These are phyloP conservation scores for Beroe forskalii DNA, from an alignment of 37 sponge, comb jelly and placozoan species.

Conservation along the genomic window DNA sequence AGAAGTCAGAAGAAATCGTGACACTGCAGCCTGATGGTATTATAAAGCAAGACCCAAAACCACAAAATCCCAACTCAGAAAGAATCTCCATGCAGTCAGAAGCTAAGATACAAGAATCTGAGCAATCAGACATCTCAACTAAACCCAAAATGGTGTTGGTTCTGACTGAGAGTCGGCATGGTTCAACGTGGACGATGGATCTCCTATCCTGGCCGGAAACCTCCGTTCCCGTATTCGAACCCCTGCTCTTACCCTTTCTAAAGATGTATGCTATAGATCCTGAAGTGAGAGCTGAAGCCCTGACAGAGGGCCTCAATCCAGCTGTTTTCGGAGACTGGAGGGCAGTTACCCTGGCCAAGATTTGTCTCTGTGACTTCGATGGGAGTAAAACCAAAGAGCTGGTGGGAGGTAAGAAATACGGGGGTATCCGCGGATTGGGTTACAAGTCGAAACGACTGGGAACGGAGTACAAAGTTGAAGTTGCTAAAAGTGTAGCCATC, in stretches of 20 bases:
- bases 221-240: conserved; percentile 20
- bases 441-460: neutral
- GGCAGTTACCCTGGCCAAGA: neutral
- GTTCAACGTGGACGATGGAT: conserved; percentile 29
- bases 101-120: too few relatives aligned
- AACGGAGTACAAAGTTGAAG: neutral
- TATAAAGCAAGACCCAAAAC: too few relatives aligned
- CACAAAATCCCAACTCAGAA: too few relatives aligned
- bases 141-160: conserved; percentile 30
- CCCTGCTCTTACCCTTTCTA: conserved; percentile 17
- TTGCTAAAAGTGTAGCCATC: neutral
- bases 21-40: too few relatives aligned
- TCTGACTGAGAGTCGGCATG: conserved; percentile 25
- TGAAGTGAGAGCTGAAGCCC: neutral
- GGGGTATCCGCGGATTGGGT: neutral
- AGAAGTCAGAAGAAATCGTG: too few relatives aligned
- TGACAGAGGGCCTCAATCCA: neutral
- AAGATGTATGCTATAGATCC: neutral
- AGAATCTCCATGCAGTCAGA: too few relatives aligned
- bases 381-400: neutral
- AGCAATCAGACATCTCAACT: too few relatives aligned
- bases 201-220: neutral
- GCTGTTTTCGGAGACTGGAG: neutral
- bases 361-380: conserved; percentile 35
- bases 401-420: neutral